Percentiles rank a stretch among this genome's conserved stretches.
Evolutionary conservation across 2,797 vertebrate species (phyloP).

Genomic region (Protosalanx chinensis): DNA sequence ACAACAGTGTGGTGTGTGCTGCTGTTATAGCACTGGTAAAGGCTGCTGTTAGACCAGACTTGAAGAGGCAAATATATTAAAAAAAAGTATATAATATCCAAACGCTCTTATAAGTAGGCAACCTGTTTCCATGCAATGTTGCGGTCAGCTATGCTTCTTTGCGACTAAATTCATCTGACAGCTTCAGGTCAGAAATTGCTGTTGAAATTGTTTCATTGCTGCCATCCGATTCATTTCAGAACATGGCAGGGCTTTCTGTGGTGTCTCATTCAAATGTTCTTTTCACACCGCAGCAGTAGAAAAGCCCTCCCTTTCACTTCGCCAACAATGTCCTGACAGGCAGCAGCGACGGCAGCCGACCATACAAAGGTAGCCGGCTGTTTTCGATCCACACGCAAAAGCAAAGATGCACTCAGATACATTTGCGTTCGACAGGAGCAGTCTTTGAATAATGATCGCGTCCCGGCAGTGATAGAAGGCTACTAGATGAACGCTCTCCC

Average conservation of each 20-base stretch:
- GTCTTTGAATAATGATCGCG: slow-evolving; percentile 5
- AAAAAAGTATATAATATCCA: background rate
- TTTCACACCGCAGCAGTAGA: background rate
- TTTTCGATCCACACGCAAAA: background rate
- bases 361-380: background rate
- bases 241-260: background rate
- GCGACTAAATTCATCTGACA: too few species aligned
- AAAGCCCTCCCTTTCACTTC: background rate
- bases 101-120: background rate
- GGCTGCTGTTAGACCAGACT: too few species aligned
- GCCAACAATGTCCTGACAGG: background rate
- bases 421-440: background rate
- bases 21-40: too few species aligned
- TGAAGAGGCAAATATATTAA: too few species aligned
- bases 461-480: slow-evolving; percentile 27
- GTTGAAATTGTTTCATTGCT: too few species aligned
- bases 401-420: background rate
- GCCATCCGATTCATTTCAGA: background rate
- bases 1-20: too few species aligned
- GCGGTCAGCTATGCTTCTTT: too few species aligned
- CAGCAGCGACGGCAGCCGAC: background rate
- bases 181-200: background rate
- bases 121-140: background rate
- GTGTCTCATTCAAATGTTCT: background rate
- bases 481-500: slow-evolving; percentile 3